phyloP scores from a whole-genome alignment of 2,888 invertebrate genomes.

The Melangyna quadrimaculata region DNA sequence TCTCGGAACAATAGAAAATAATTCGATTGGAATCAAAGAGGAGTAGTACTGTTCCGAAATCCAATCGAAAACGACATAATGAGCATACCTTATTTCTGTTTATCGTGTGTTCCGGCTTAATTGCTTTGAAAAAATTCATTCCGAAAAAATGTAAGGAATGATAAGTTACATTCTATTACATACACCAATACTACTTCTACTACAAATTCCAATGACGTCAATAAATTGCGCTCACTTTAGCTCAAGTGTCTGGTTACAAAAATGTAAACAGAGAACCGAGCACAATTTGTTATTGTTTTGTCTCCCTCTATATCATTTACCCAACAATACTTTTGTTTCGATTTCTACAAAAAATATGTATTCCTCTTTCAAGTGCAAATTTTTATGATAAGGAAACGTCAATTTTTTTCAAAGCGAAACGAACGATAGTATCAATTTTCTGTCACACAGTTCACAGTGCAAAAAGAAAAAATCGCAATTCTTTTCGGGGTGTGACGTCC shows the following conservation, averaged over 20 bases:
- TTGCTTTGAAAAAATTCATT: too few species aligned
- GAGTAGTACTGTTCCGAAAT: too few species aligned
- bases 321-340: constrained; percentile 35
- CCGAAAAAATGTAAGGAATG: too few species aligned
- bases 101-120: too few species aligned
- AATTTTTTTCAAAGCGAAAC: constrained; percentile 47
- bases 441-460: constrained; percentile 54
- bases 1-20: too few species aligned
- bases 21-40: too few species aligned
- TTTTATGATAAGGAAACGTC: constrained; percentile 67
- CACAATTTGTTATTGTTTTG: constrained; percentile 61
- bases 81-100: too few species aligned
- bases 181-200: constrained; percentile 1
- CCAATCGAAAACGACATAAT: too few species aligned
- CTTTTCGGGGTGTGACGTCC: constrained; percentile 66
- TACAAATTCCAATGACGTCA: constrained; percentile 17
- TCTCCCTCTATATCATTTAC: constrained; percentile 19
- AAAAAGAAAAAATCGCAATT: constrained; percentile 48
- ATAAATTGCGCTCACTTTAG: constrained; percentile 2
- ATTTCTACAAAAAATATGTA: constrained; percentile 57
- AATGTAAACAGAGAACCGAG: constrained; percentile 66
- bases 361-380: constrained; percentile 61
- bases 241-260: constrained; percentile 15
- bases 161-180: too few species aligned
- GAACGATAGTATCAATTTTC: constrained; percentile 41